Evolutionary conservation across 2,113 vertebrate species (phyloP), one percentile per base, ranked within the genome.

Genomic region (Podiceps cristatus): DNA sequence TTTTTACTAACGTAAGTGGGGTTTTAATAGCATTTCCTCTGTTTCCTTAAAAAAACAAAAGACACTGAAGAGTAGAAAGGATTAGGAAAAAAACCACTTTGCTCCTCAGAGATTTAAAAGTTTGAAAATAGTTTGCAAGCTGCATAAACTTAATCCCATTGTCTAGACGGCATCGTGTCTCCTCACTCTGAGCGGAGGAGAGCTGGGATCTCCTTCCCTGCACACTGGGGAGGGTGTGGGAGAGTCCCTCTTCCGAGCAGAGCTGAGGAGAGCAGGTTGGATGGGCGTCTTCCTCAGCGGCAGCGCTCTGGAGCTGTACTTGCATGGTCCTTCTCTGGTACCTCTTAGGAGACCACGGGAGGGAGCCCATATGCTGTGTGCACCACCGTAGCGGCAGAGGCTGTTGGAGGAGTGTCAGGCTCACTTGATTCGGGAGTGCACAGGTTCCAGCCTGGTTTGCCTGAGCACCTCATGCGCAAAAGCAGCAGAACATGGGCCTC

Each of bases 331-430:
- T 60, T 45, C 64, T 42, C 52, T 59, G 83, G 62, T 83, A 82
- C 60, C 1, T 53, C 15, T 52, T 27, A 58, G 63, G 62, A 92
- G 94, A 59, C 86, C 96, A 67, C 94, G 84, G 42, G 95, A 95
- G 94, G 94, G 94, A 95, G 94, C 94, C 86, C 85, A 47, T 68
- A 72, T 81, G 77, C 88, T 87, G 73, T 3, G 68, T 40, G 88
- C 73, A 27, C 68, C 62, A 33, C 44, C 4, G 2, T 3, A 18
- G 23, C 7, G 2, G 31, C 44, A 18, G 20, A 25, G 82, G 42
- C 68, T 62, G 18, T 7, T 37, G 58, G 47, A 22, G 16, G 27
- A 67, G 73, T 1, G 7, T n/a, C 22, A 3, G 53, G 45, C 42
- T 84, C 7, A 0, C 50, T 20, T 29, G 58, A 12, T 27, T 49